A percentile compares a stretch with the other conserved stretches of the same genome.
Conservation (phyloP, 2,797 vertebrate genomes). For the Toxotes lorentzi region DNA sequence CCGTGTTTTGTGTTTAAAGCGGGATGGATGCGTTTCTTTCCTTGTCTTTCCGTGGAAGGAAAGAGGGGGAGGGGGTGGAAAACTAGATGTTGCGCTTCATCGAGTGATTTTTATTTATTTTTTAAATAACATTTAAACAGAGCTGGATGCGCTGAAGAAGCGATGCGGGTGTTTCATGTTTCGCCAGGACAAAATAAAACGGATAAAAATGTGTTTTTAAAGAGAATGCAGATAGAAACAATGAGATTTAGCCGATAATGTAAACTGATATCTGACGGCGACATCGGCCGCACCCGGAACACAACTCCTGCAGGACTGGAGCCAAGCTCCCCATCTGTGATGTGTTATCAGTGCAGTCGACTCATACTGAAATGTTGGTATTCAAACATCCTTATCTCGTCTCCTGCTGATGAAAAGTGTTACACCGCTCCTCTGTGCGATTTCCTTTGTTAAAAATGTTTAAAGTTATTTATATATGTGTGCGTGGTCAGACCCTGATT, state of each 20-base stretch:
- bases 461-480: neutral
- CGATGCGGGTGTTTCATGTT: neutral
- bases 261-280: neutral
- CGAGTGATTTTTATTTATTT: neutral
- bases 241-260: neutral
- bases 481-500: neutral
- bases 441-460: neutral
- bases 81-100: neutral
- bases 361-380: neutral
- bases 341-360: neutral
- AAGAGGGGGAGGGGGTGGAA: neutral
- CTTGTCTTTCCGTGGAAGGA: neutral
- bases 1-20: neutral
- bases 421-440: too few species aligned
- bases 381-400: neutral
- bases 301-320: neutral
- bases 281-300: constrained; percentile 30
- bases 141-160: neutral
- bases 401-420: neutral
- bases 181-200: neutral
- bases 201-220: neutral
- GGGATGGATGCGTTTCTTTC: neutral
- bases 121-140: neutral
- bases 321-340: neutral
- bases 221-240: neutral